These are phyloP conservation scores for Ramphastos sulfuratus DNA, from an alignment of 2,113 vertebrate species.

Conservation along the genomic window DNA sequence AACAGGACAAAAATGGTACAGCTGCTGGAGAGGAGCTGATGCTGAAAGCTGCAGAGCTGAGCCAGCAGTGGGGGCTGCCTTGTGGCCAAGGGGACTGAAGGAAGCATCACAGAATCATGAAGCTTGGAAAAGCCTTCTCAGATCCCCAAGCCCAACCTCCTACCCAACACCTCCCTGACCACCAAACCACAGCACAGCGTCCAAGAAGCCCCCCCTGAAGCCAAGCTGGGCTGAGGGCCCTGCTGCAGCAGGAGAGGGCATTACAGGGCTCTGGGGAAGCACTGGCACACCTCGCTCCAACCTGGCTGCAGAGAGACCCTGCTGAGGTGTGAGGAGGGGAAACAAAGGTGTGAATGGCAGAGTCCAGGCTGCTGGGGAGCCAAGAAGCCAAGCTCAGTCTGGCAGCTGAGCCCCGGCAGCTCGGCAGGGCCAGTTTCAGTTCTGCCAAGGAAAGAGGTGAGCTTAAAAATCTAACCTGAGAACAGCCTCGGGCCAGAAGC, in stretches of 20 bases:
- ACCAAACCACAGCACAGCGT: too few relatives aligned
- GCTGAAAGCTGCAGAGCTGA: not conserved
- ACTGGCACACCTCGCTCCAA: not conserved
- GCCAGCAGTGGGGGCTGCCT: not conserved
- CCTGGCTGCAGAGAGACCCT: not conserved
- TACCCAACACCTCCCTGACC: too few relatives aligned
- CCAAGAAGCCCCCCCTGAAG: not conserved
- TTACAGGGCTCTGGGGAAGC: not conserved
- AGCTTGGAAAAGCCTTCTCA: too few relatives aligned
- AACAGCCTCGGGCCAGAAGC: not conserved
- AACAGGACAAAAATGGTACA: not conserved
- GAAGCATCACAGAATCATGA: not conserved
- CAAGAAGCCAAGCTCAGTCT: not conserved
- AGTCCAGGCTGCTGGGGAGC: rapidly evolving
- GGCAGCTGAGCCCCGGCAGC: not conserved
- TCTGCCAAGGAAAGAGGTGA: not conserved
- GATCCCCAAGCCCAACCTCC: too few relatives aligned
- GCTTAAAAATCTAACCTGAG: conserved; percentile 4
- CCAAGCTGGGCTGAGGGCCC: rapidly evolving
- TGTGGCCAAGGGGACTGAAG: not conserved
- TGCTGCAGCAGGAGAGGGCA: not conserved
- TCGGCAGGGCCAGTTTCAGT: not conserved
- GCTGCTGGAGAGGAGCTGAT: not conserved
- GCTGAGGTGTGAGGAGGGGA: not conserved
- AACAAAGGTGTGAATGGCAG: not conserved